Percentiles rank a stretch among this genome's conserved stretches.
phyloP scores from a whole-genome alignment of 2,113 vertebrate species.

The Aegotheles bennettii region DNA sequence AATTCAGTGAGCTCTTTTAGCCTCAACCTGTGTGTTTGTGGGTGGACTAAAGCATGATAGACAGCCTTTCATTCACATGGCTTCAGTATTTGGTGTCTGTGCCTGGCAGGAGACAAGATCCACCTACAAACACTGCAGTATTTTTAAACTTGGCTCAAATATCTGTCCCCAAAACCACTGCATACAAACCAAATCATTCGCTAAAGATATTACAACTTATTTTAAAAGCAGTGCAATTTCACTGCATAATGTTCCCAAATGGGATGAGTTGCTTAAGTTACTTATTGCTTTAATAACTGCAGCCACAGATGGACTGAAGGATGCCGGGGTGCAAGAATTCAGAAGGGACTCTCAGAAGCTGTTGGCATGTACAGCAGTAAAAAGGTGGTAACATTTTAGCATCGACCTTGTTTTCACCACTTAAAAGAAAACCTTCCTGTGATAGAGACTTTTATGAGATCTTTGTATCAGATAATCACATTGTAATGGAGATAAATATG shows the following conservation, averaged over 20 bases:
- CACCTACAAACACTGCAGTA: background rate
- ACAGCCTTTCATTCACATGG: background rate
- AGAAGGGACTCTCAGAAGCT: background rate
- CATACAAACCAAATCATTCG: fast-evolving
- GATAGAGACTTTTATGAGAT: background rate
- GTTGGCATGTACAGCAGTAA: background rate
- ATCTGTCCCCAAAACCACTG: background rate
- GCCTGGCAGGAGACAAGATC: background rate
- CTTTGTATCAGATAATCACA: background rate
- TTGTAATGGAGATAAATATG: background rate
- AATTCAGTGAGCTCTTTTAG: background rate
- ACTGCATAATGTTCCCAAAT: background rate
- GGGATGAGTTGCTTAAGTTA: background rate
- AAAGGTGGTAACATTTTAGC: background rate
- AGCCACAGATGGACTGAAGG: background rate
- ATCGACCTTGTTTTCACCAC: slow-evolving; percentile 16
- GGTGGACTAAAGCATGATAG: fast-evolving
- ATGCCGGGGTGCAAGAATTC: background rate
- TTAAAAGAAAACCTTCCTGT: background rate
- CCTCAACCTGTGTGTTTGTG: background rate
- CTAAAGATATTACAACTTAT: background rate
- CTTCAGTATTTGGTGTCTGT: background rate
- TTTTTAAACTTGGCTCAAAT: background rate
- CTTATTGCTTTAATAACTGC: background rate
- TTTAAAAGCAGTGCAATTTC: background rate